Percentiles rank a stretch among this genome's conserved stretches.
Conservation (phyloP, 2,888 invertebrate genomes). For the Palloptera scutellata region DNA sequence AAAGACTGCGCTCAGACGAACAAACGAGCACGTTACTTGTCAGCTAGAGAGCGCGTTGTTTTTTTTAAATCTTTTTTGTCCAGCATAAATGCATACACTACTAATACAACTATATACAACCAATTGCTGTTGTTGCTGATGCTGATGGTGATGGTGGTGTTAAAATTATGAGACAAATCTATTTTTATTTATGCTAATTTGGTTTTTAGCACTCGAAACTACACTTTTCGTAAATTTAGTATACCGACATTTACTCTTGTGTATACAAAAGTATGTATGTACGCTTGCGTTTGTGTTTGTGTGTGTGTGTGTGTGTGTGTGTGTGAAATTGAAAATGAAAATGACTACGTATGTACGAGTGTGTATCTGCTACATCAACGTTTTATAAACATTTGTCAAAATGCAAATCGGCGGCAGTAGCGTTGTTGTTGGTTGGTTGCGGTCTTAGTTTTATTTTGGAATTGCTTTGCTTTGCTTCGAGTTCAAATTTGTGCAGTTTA, state of each 20-base stretch:
- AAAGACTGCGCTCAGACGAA: too few relatives aligned
- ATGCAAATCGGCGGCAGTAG: neutral
- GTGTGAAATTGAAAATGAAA: neutral
- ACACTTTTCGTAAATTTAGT: neutral
- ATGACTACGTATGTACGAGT: neutral
- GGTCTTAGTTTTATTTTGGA: conserved; percentile 23
- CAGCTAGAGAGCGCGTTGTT: too few relatives aligned
- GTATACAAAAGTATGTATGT: neutral
- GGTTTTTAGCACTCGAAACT: conserved; percentile 2
- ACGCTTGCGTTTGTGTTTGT: neutral
- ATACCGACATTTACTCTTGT: too few relatives aligned
- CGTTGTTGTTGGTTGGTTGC: conserved; percentile 31
- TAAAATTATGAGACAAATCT: conserved; percentile 21
- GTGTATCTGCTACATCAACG: neutral
- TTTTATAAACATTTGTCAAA: neutral
- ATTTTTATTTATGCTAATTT: conserved; percentile 19
- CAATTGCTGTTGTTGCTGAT: neutral
- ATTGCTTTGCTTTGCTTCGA: conserved; percentile 11
- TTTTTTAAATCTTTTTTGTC: too few relatives aligned
- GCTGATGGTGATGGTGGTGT: neutral
- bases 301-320: neutral
- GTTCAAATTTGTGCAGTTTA: too few relatives aligned
- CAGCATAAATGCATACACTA: neutral
- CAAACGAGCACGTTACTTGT: too few relatives aligned
- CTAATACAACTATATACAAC: neutral